A percentile compares a stretch with the other conserved stretches of the same genome.
Evolutionary conservation across 2,888 invertebrate species (phyloP).

Genomic region (Melinopterus prodromus): DNA sequence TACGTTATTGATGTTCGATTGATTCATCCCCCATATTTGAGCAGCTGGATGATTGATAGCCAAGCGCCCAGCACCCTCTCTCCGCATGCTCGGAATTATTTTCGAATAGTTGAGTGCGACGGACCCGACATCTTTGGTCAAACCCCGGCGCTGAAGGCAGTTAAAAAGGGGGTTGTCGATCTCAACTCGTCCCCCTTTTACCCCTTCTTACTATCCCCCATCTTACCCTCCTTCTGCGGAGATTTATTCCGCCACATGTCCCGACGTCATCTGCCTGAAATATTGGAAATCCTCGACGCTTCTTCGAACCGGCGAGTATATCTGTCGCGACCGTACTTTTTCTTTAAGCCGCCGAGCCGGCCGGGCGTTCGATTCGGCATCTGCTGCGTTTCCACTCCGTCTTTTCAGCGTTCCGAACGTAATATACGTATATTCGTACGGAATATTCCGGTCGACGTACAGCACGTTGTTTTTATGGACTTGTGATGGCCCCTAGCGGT

Average conservation of each 20-base stretch:
- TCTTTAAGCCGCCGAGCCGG: neutral
- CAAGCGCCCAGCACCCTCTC: neutral
- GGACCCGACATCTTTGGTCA: neutral
- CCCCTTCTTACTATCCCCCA: neutral
- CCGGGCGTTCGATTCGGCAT: neutral
- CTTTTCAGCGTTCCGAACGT: neutral
- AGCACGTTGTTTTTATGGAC: neutral
- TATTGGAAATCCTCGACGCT: constrained; percentile 13
- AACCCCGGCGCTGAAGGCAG: neutral
- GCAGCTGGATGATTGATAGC: neutral
- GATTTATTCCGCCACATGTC: constrained; percentile 24
- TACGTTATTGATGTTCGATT: neutral
- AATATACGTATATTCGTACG: neutral
- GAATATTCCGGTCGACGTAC: neutral
- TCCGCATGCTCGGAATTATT: neutral
- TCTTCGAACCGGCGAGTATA: neutral
- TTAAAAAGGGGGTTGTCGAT: constrained; percentile 10
- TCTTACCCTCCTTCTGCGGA: neutral
- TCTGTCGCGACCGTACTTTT: constrained; percentile 5
- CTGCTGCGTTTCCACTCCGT: neutral
- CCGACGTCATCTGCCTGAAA: constrained; percentile 22
- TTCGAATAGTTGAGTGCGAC: constrained; percentile 4
- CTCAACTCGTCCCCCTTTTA: neutral
- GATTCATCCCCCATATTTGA: neutral
- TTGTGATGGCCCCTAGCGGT: neutral